A percentile compares a stretch with the other conserved stretches of the same genome.
Evolutionary conservation across 2,797 vertebrate genomes (phyloP).

Genomic region (Chiloscyllium punctatum): DNA sequence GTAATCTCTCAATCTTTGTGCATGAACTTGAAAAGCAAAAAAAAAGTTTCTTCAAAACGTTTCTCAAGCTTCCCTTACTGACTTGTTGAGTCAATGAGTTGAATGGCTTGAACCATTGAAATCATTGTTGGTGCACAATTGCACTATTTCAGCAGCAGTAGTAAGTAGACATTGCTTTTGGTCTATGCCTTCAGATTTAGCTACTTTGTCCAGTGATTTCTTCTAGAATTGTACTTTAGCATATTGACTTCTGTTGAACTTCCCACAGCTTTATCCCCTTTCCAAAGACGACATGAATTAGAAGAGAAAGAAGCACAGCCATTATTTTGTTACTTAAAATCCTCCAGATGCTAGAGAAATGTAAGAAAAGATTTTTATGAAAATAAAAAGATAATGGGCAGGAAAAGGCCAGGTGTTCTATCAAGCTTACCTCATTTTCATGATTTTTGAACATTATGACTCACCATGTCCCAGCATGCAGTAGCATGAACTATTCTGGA

Average conservation of each 20-base stretch:
- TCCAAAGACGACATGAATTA: too few relatives aligned
- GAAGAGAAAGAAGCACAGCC: not conserved
- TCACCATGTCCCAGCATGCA: not conserved
- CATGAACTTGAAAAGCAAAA: not conserved
- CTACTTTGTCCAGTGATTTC: not conserved
- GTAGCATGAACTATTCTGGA: not conserved
- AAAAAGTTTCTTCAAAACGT: not conserved
- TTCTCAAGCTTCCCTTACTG: too few relatives aligned
- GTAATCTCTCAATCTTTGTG: not conserved
- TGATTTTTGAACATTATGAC: not conserved
- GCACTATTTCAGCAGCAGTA: not conserved
- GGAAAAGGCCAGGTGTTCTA: too few relatives aligned
- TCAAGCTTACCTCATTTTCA: not conserved
- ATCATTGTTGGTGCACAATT: not conserved
- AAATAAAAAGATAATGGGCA: not conserved
- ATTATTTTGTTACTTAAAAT: not conserved
- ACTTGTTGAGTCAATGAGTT: not conserved
- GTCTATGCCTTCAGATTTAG: not conserved
- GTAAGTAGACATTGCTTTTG: not conserved
- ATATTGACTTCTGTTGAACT: not conserved
- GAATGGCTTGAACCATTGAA: not conserved
- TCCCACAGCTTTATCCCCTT: not conserved
- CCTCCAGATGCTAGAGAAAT: not conserved
- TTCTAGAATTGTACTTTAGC: not conserved
- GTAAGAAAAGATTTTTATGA: not conserved